These are phyloP conservation scores for Cladopsammia gracilis DNA, from an alignment of 64 coral and sea anemone genomes.

Conservation along the genomic window DNA sequence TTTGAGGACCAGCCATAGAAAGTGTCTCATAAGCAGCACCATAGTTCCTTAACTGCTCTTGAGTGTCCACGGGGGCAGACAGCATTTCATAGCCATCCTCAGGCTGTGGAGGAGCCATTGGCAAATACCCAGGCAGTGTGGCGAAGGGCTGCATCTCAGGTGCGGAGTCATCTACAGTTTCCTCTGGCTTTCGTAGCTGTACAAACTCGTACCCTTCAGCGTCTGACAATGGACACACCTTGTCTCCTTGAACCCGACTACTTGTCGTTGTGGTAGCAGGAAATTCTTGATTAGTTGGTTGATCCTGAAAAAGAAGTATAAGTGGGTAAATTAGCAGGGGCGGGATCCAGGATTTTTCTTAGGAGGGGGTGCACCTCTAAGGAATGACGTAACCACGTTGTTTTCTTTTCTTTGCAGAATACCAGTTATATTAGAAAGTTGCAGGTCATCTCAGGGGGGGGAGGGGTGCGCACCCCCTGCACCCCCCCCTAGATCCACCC, in stretches of 20 bases:
- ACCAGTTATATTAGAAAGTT: too few species aligned
- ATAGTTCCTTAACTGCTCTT: background rate
- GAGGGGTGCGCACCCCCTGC: too few species aligned
- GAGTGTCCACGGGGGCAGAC: background rate
- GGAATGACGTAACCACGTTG: too few species aligned
- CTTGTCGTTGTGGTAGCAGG: background rate
- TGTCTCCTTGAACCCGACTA: background rate
- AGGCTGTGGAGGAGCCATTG: slow-evolving; percentile 51
- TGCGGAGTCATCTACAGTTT: background rate
- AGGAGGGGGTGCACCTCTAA: too few species aligned
- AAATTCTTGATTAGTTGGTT: background rate
- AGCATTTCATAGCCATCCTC: slow-evolving; percentile 47
- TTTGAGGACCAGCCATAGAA: slow-evolving; percentile 17
- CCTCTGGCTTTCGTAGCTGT: slow-evolving; percentile 20
- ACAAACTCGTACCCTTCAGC: slow-evolving; percentile 31
- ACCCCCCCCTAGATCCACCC: too few species aligned
- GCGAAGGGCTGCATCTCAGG: slow-evolving; percentile 72
- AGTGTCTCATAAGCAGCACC: slow-evolving; percentile 51
- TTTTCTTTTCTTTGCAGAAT: too few species aligned
- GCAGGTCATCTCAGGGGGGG: too few species aligned
- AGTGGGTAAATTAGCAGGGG: too few species aligned
- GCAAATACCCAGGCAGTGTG: slow-evolving; percentile 66
- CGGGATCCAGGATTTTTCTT: too few species aligned
- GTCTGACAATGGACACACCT: background rate
- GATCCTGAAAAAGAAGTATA: background rate